Evolutionary conservation across 2,888 invertebrate species (phyloP).

Genomic region (Isoperla grammatica): DNA sequence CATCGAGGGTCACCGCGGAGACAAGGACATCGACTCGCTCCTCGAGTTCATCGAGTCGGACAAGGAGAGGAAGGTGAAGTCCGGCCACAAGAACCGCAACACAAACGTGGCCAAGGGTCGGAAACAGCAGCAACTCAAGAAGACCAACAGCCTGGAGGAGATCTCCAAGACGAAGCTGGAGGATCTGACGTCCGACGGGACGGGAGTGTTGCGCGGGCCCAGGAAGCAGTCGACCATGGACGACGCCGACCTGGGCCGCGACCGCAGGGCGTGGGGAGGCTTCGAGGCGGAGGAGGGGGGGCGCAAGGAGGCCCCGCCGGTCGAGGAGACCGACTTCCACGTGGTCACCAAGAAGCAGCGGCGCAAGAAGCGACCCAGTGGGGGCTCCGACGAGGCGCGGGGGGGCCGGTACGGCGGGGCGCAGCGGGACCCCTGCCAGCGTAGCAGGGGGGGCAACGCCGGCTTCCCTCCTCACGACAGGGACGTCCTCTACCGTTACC

Average conservation of each 20-base stretch:
- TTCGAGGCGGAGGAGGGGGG: conserved; percentile 46
- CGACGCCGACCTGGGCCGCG: conserved; percentile 41
- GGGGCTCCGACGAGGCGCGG: conserved; percentile 36
- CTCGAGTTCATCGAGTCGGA: conserved; percentile 69
- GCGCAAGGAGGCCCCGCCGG: conserved; percentile 17
- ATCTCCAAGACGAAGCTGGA: conserved; percentile 69
- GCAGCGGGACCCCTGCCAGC: conserved; percentile 1
- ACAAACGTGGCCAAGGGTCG: conserved; percentile 6
- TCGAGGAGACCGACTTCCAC: conserved; percentile 58
- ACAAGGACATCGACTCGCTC: conserved; percentile 69
- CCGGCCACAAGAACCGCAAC: conserved; percentile 34
- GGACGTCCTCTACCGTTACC: conserved; percentile 23
- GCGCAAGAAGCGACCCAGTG: conserved; percentile 61
- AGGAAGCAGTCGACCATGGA: conserved; percentile 38
- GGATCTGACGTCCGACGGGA: conserved; percentile 51
- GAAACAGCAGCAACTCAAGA: conserved; percentile 53
- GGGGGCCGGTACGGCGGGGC: conserved; percentile 14
- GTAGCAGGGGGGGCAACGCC: conserved; percentile 22
- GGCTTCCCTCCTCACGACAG: conserved; percentile 33
- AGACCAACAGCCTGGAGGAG: conserved; percentile 76
- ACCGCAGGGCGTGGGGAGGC: conserved; percentile 62
- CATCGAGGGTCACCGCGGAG: conserved; percentile 73
- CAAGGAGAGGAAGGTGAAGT: conserved; percentile 41
- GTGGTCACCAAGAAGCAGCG: conserved; percentile 79
- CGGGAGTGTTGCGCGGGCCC: conserved; percentile 10